These are phyloP conservation scores for Pyralis farinalis DNA, from an alignment of 2,888 invertebrate species.

Conservation along the genomic window DNA sequence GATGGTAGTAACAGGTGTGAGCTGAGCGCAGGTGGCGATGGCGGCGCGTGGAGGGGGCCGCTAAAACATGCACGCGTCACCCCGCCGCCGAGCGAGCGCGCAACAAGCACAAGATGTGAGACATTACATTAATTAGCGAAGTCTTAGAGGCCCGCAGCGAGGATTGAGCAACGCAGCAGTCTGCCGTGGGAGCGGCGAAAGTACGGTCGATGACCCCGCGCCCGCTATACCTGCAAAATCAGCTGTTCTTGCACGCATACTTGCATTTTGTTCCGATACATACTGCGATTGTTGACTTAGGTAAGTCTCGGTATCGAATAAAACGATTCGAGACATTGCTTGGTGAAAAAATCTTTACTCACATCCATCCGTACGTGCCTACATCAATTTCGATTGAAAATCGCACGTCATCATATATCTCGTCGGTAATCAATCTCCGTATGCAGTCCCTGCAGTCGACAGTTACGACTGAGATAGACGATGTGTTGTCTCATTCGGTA, in stretches of 20 bases:
- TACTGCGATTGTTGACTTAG: not conserved
- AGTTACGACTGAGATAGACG: slow-evolving; percentile 41
- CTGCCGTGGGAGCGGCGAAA: slow-evolving; percentile 75
- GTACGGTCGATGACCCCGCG: slow-evolving; percentile 69
- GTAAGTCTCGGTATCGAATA: too few relatives aligned
- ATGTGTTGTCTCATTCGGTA: slow-evolving; percentile 41
- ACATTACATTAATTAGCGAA: slow-evolving; percentile 34
- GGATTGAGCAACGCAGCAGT: slow-evolving; percentile 58
- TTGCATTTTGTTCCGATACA: slow-evolving; percentile 32
- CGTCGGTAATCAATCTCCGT: slow-evolving; percentile 1
- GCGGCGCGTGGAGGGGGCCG: not conserved
- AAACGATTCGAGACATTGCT: too few relatives aligned
- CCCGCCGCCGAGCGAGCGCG: slow-evolving; percentile 6
- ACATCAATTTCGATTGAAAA: slow-evolving; percentile 16
- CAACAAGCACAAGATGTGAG: slow-evolving; percentile 16
- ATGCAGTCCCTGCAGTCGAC: not conserved
- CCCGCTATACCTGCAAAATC: slow-evolving; percentile 60
- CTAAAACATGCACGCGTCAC: slow-evolving; percentile 2
- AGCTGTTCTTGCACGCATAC: slow-evolving; percentile 67
- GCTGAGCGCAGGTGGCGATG: slow-evolving; percentile 1
- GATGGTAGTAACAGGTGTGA: slow-evolving; percentile 7
- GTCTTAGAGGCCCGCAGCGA: slow-evolving; percentile 42
- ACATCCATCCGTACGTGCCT: slow-evolving; percentile 12
- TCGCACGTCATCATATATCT: slow-evolving; percentile 18
- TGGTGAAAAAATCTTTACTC: not conserved